Evolutionary conservation across 1,140 invertebrate genomes (phyloP).

Genomic region (Drosophila sturtevanti): DNA sequence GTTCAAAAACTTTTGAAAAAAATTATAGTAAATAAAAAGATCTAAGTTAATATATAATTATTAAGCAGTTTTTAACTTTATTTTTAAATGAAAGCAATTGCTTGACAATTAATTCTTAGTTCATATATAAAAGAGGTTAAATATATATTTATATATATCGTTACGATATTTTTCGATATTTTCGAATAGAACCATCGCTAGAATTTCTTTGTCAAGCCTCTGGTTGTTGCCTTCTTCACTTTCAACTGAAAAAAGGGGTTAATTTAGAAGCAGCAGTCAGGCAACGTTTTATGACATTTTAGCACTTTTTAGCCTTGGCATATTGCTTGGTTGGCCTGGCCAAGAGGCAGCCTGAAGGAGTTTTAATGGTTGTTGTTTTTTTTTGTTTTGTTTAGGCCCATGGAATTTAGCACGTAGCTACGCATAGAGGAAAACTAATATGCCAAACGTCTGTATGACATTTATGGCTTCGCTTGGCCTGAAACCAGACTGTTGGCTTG

Average conservation of each 20-base stretch:
- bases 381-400: slow-evolving; percentile 34
- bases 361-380: slow-evolving; percentile 65
- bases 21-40: too few species aligned
- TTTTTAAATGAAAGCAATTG: too few species aligned
- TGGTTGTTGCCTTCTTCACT: slow-evolving; percentile 1
- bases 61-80: too few species aligned
- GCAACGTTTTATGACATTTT: slow-evolving; percentile 77
- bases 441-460: slow-evolving; percentile 64
- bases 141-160: too few species aligned
- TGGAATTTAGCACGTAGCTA: slow-evolving; percentile 75
- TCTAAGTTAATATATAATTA: too few species aligned
- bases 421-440: slow-evolving; percentile 70
- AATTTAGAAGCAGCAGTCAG: slow-evolving; percentile 72
- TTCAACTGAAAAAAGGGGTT: slow-evolving; percentile 40
- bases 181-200: neutral
- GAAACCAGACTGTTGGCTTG: slow-evolving; percentile 11
- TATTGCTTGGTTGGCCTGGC: slow-evolving; percentile 39
- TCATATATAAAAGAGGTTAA: too few species aligned
- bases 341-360: slow-evolving; percentile 20
- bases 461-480: slow-evolving; percentile 70
- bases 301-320: slow-evolving; percentile 63
- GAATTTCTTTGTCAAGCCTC: neutral
- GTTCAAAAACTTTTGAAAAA: too few species aligned
- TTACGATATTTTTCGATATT: neutral
- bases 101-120: too few species aligned